Base-by-base conservation (phyloP, 2,797 vertebrate species). In the Pristis pectinata region DNA sequence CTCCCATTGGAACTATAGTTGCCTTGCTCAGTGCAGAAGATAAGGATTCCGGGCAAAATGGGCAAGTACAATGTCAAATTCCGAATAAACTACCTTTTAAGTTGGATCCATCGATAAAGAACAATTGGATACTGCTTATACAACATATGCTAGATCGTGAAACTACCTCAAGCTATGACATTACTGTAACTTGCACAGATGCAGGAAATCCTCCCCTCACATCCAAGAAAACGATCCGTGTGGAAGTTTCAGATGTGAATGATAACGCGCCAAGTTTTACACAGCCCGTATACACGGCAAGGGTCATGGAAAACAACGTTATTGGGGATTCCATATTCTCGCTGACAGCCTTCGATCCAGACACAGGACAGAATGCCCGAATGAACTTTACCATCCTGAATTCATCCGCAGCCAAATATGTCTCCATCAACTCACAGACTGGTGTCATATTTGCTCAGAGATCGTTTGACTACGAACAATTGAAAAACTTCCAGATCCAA, bases 361-460 rank as follows among this genome's bases (percentile, higher is more conserved):
- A 67, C 64, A 17, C 64, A 0, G 98, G 98, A n/a, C 98, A 98
- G 74, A 99, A 99, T 95, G 97, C 98, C 91, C 97, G 95, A 0
- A 96, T 99, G 72, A 97, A 98, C 95, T 99, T 98, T 96, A 98
- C 97, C 94, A 97, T 99, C 95, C 95, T 98, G 53, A 98, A 97
- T 94, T 97, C 97, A 2, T 96, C 98, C 0, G 96, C 98, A 83
- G 97, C 98, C 56, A 98, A 98, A 0, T 99, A 98, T 0, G 97
- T 99, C 94, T 99, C 99, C 95, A 97, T 99, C 70, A 19, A 67
- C 64, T 2, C 64, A 22, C 64, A 67, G 64, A 67, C 22, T 67
- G 64, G 64, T 67, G 64, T 22, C 64, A 67, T 67, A 17, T 19
- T 19, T 67, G 64, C 64, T 67, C 64, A 22, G 64, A 67, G 22